Evolutionary conservation across 1,140 invertebrate species (phyloP).

Genomic region (Drosophila pachea): DNA sequence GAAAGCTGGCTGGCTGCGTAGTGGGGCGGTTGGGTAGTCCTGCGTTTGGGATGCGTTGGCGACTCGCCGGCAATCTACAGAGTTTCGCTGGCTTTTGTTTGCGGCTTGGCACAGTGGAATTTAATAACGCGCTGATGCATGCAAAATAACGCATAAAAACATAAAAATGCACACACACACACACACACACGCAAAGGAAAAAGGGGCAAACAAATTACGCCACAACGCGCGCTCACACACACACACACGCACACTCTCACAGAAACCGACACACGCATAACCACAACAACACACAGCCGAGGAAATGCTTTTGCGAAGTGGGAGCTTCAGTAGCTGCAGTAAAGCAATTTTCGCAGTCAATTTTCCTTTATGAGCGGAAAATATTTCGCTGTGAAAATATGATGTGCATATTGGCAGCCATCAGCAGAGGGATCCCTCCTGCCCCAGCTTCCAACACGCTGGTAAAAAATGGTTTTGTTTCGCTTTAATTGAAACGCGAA

Average conservation of each 20-base stretch:
- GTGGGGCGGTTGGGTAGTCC: too few relatives aligned
- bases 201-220: slow-evolving; percentile 37
- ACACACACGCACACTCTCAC: background rate
- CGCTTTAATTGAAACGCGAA: slow-evolving; percentile 21
- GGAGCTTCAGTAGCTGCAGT: slow-evolving; percentile 45
- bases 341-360: slow-evolving; percentile 77
- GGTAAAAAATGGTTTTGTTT: background rate
- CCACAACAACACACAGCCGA: slow-evolving; percentile 7
- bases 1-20: too few relatives aligned
- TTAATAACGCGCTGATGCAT: slow-evolving; percentile 76
- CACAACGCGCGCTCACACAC: slow-evolving; percentile 21
- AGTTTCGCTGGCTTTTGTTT: slow-evolving; percentile 38
- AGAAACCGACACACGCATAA: slow-evolving; percentile 15
- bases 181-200: slow-evolving; percentile 23
- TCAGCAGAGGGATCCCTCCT: slow-evolving; percentile 32
- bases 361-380: slow-evolving; percentile 74
- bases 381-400: slow-evolving; percentile 71
- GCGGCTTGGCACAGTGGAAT: slow-evolving; percentile 58
- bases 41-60: slow-evolving; percentile 27
- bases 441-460: slow-evolving; percentile 13
- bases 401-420: slow-evolving; percentile 70
- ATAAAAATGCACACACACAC: slow-evolving; percentile 65
- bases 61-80: slow-evolving; percentile 28
- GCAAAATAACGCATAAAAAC: slow-evolving; percentile 74
- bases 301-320: slow-evolving; percentile 18